Evolutionary conservation across 2,797 vertebrate genomes (phyloP).

Genomic region (Phyllotis vaccarum): DNA sequence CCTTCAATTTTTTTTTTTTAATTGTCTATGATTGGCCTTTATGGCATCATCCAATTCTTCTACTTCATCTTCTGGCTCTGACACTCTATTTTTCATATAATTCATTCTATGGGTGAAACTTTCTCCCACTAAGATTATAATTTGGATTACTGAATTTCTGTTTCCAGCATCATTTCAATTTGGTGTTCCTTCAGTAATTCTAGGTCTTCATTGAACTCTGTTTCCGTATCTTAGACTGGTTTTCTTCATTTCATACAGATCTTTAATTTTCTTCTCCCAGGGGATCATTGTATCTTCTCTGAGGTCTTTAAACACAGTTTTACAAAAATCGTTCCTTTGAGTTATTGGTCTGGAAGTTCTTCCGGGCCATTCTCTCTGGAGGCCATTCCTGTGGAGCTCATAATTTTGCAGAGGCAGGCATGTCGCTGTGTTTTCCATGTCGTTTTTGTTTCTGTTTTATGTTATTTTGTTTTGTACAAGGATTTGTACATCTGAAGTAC

Average conservation of each 20-base stretch:
- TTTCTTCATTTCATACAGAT: background rate
- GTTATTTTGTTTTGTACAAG: no score
- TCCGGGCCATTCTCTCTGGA: background rate
- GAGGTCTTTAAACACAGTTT: background rate
- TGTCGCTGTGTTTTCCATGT: background rate
- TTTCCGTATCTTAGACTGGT: background rate
- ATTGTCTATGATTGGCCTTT: background rate
- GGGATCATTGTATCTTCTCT: background rate
- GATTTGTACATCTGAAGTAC: no score
- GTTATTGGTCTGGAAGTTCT: background rate
- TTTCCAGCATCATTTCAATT: background rate
- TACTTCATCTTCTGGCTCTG: background rate
- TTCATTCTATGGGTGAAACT: background rate
- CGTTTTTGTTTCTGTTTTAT: background rate
- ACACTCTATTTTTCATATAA: background rate
- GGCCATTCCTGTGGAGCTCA: background rate
- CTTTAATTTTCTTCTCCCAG: background rate
- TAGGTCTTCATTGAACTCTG: background rate
- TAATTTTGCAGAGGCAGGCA: background rate
- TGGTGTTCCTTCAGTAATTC: background rate
- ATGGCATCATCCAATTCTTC: background rate
- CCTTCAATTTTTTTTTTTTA: background rate
- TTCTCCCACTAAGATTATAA: background rate
- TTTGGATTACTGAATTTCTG: background rate
- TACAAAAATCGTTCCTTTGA: background rate